phyloP scores from a whole-genome alignment of 2,113 vertebrate genomes.

The Pseudolaguvia tuberculata region DNA sequence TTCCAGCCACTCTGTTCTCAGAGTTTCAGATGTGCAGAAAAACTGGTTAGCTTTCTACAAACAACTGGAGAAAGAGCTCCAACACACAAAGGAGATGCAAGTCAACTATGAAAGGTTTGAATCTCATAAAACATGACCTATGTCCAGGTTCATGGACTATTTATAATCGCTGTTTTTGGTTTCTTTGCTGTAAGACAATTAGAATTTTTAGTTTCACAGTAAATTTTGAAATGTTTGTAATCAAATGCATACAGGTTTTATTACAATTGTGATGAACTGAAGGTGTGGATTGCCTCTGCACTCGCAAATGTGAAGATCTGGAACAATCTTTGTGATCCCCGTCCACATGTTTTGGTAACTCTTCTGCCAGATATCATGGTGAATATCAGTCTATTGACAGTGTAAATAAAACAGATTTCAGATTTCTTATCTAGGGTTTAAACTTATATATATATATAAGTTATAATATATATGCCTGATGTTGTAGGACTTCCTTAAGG shows the following conservation, averaged over 20 bases:
- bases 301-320: conserved; percentile 71
- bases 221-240: not conserved
- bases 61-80: conserved; percentile 71
- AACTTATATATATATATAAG: too few relatives aligned
- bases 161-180: not conserved
- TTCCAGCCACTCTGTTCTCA: conserved; percentile 38
- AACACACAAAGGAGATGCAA: conserved; percentile 66
- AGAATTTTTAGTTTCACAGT: too few relatives aligned
- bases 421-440: not conserved
- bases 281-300: conserved; percentile 73
- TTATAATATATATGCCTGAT: not conserved
- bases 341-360: conserved; percentile 62
- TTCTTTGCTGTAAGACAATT: not conserved
- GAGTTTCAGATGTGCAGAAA: conserved; percentile 71
- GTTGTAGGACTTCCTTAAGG: conserved; percentile 76
- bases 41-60: conserved; percentile 73
- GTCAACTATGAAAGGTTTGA: conserved; percentile 78
- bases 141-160: not conserved
- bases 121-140: not conserved
- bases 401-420: not conserved
- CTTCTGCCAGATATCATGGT: conserved; percentile 77
- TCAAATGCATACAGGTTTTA: conserved; percentile 72
- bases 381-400: conserved; percentile 41
- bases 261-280: conserved; percentile 65
- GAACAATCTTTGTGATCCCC: conserved; percentile 68